Conservation (phyloP, 1,140 invertebrate species). For the Propsilocerus akamusi region DNA sequence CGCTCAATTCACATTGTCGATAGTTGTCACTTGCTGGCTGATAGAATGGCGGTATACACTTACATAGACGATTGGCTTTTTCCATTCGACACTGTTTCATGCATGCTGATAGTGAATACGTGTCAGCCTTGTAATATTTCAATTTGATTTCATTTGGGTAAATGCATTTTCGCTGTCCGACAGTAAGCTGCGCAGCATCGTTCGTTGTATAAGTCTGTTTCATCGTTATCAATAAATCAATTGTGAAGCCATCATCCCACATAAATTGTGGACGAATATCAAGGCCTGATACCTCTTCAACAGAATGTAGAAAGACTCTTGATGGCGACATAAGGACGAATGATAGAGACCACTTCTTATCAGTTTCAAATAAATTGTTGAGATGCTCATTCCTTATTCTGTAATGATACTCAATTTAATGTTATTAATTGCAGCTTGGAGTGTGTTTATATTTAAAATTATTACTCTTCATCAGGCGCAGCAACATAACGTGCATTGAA, state of each 20-base stretch:
- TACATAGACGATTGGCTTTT: slow-evolving; percentile 32
- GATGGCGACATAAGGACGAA: slow-evolving; percentile 19
- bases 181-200: slow-evolving; percentile 41
- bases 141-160: slow-evolving; percentile 41
- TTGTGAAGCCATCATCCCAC: slow-evolving; percentile 22
- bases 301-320: slow-evolving; percentile 38
- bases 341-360: slow-evolving; percentile 20
- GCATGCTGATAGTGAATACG: slow-evolving; percentile 46
- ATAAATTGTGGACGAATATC: not conserved
- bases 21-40: slow-evolving; percentile 30
- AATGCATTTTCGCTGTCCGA: slow-evolving; percentile 42
- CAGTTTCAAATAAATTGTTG: slow-evolving; percentile 22
- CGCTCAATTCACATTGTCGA: slow-evolving; percentile 31
- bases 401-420: not conserved
- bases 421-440: not conserved
- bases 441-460: not conserved
- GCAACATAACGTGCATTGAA: slow-evolving; percentile 39
- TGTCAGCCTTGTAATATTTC: slow-evolving; percentile 27
- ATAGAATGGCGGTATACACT: slow-evolving; percentile 50
- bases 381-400: slow-evolving; percentile 4
- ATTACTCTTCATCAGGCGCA: too few species aligned
- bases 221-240: slow-evolving; percentile 41
- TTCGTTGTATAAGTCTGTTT: slow-evolving; percentile 54
- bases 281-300: slow-evolving; percentile 27
- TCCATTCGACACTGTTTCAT: slow-evolving; percentile 48